Evolutionary conservation across 2,113 vertebrate genomes (phyloP).

Genomic region (Mugil cephalus): DNA sequence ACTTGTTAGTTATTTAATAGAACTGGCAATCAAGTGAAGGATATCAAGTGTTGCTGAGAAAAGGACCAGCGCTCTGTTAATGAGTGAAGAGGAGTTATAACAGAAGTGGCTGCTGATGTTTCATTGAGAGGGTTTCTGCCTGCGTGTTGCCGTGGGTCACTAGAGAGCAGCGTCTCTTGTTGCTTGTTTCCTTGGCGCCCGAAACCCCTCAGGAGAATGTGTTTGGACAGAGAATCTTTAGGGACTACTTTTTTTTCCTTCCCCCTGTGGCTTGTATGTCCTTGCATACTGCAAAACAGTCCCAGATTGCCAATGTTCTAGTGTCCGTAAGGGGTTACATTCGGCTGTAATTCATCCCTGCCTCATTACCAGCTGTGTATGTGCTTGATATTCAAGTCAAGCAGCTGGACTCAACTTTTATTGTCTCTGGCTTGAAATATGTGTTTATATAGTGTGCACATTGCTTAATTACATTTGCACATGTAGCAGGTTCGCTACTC

Average conservation of each 20-base stretch:
- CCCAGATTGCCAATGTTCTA: conserved; percentile 28
- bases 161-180: conserved; percentile 58
- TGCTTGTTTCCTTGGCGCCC: conserved; percentile 81
- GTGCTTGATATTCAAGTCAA: too few relatives aligned
- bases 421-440: neutral
- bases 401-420: neutral
- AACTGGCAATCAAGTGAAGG: conserved; percentile 59
- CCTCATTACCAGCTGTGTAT: neutral
- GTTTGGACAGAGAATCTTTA: conserved; percentile 71
- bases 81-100: conserved; percentile 37
- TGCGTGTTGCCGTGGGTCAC: conserved; percentile 57
- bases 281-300: conserved; percentile 58
- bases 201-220: conserved; percentile 73
- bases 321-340: conserved; percentile 20
- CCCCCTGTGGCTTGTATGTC: conserved; percentile 40
- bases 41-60: conserved; percentile 61
- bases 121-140: conserved; percentile 12
- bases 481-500: neutral
- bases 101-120: conserved; percentile 52
- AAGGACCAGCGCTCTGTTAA: conserved; percentile 52
- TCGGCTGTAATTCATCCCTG: conserved; percentile 6
- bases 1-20: conserved; percentile 46
- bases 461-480: neutral
- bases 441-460: neutral
- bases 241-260: conserved; percentile 34